Evolutionary conservation across 2,113 vertebrate genomes (phyloP).

Genomic region (sheep (Ovis aries)): ARS-UI_Ramb_v3.0 NC_056054.1:13832001-13832500

Average conservation of each 20-base stretch:
- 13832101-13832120: not conserved
- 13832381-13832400: not conserved
- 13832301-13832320: not conserved
- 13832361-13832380: not conserved
- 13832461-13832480: not conserved
- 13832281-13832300: not conserved
- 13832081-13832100: not conserved
- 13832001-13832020: not conserved
- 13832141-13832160: not conserved
- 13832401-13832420: not conserved
- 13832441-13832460: not conserved
- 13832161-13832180: conserved; percentile 1
- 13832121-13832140: not conserved
- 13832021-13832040: not conserved
- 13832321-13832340: not conserved
- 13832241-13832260: not conserved
- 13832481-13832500: not conserved
- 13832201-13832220: not conserved
- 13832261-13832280: not conserved
- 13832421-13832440: not conserved
- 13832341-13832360: not conserved
- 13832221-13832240: not conserved
- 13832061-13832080: not conserved
- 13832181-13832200: not conserved
- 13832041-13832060: not conserved